Evolutionary conservation across 2,888 invertebrate genomes (phyloP), one percentile per base, ranked within the genome.

Genomic region (Platerodrilus igneus): DNA sequence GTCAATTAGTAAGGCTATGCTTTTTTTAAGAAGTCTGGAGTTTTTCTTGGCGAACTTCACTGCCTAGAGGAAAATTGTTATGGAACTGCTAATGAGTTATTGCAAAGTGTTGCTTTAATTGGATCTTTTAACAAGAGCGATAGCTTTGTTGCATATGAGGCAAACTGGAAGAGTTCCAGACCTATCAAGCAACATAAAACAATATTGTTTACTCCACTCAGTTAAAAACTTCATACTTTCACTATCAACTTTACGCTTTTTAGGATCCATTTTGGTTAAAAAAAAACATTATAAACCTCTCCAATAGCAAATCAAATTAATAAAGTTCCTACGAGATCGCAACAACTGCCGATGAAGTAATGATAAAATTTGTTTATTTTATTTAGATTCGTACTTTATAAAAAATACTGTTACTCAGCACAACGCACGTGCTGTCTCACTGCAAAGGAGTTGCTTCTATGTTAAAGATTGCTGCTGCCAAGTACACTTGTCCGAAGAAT

Each of bases 101-200:
- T 41, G 36, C 37, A 27, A 16, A 41, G 41, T 41, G 35, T 35
- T 26, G 41, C 27, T 41, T 41, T 31, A 41, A 36, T 36, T 36
- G 15, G 31, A 30, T 36, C 31, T 41, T 41, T 36, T 36, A 37
- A 36, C 31, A 36, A 41, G 13, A 36, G 36, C 36, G 21, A 37
- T 32, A 31, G 41, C 22, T 36, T 20, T 36, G 21, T 36, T 27
- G 20, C 31, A 31, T 31, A 31, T 31, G 20, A 31, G 31, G 31
- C 31, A 31, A 20, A 31, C 13, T 31, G 31, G 20, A 21, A 31
- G 19, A 13, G 17, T 14, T 29, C 7, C 10, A 14, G 29, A 11
- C 18, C 29, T 29, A 29, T 29, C 29, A 29, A 18, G 18, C 29
- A 29, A 18, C 29, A 18, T 29, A 13, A 26, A 26, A 26, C 15